Evolutionary conservation across 1,140 invertebrate species (phyloP), one percentile per base, ranked within the genome.

Genomic region (Drosophila novamexicana): DNA sequence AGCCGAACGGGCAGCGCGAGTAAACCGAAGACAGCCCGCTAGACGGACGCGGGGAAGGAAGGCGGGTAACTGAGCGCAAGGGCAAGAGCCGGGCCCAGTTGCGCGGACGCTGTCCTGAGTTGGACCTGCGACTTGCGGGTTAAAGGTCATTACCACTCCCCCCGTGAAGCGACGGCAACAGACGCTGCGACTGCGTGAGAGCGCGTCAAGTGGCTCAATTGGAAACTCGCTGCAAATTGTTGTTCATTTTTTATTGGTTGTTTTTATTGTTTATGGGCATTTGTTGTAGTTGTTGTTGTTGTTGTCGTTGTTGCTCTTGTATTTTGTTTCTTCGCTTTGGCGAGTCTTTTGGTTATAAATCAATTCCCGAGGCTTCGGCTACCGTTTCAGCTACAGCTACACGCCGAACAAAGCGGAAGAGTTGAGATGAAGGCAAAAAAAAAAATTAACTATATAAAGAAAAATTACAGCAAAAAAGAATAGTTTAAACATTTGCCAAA

Each of bases 181-280:
- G 34, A 7, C 45, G 10, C 12, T 29, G 7, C 18, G 34, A 40
- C 67, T 68, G 72, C 56, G 79, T 86, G 79, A 88, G 83, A 88
- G 79, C 83, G 74, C 83, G 81, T 82, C 79, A 86, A 86, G 83
- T 88, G 83, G 79, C 83, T 79, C 82, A 78, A 81, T 85, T 85
- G 69, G 62, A 69, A 84, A 79, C 69, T 54, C 22, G 53, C 67
- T 54, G 42, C 59, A 61, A 75, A 75, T 50, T 75, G 72, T 75
- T 70, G 40, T 50, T 44, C 62, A 18, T 59, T 67, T 70, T 40
- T 73, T 73, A 54, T 67, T 72, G 53, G 37, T 58, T 57, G 61
- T 63, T 76, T 50, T 65, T 62, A 65, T 37, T 79, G 66, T 66
- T 73, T 71, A 66, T 67, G 44, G 18, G 18, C 63, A 34, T 39